Evolutionary conservation across 2,113 vertebrate genomes (phyloP).

Genomic region (Pteropus alecto): DNA sequence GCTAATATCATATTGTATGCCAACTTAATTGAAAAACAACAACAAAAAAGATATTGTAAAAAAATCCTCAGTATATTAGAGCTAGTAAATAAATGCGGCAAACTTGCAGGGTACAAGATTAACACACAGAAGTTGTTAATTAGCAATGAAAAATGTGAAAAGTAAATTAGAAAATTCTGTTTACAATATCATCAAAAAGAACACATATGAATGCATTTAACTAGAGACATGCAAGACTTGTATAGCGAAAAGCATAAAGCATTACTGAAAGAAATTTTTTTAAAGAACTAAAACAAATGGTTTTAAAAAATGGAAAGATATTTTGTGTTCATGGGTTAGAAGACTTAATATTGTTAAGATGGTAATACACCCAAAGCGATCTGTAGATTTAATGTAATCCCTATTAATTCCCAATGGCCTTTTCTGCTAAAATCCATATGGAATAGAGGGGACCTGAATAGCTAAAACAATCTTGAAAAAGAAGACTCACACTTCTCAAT

Average conservation of each 20-base stretch:
- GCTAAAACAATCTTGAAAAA: constrained; percentile 35
- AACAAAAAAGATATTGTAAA: too few species aligned
- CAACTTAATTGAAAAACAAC: too few species aligned
- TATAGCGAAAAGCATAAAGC: background rate
- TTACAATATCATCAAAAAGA: constrained; percentile 12
- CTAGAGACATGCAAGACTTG: background rate
- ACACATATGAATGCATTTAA: constrained; percentile 7
- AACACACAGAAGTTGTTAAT: background rate
- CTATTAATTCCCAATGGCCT: background rate
- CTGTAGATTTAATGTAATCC: background rate
- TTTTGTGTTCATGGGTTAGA: background rate
- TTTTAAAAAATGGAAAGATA: background rate
- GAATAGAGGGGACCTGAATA: background rate
- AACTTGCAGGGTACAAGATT: background rate
- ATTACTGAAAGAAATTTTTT: background rate
- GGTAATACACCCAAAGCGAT: background rate
- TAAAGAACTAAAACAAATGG: background rate
- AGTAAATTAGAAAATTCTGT: background rate
- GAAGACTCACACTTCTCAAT: background rate
- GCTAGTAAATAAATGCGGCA: background rate
- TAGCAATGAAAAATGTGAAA: background rate
- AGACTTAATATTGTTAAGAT: background rate
- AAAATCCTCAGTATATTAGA: background rate
- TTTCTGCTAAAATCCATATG: background rate
- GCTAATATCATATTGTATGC: too few species aligned